Conservation (phyloP, 1,140 invertebrate genomes). For the Araneus ventricosus region DNA sequence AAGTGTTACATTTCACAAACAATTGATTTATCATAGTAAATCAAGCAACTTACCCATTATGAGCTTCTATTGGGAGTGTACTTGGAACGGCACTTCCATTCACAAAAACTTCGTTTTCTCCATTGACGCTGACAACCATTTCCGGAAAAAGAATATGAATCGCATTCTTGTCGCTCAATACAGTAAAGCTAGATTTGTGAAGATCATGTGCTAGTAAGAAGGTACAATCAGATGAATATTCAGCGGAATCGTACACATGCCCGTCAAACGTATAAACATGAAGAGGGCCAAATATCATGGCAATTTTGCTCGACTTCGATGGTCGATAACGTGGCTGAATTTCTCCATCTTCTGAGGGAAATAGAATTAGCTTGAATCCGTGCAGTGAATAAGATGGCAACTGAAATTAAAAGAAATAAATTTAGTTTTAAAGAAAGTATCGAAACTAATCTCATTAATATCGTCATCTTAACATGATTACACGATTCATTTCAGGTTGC, state of each 20-base stretch:
- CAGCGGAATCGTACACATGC: conserved; percentile 25
- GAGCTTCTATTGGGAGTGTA: conserved; percentile 38
- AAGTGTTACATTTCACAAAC: background rate
- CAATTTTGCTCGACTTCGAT: conserved; percentile 30
- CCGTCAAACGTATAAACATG: conserved; percentile 72
- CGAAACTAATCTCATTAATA: no score
- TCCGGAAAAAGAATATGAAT: conserved; percentile 72
- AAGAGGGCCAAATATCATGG: conserved; percentile 60
- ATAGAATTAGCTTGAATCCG: background rate
- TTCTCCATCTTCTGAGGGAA: background rate
- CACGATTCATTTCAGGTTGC: no score
- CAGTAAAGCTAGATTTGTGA: conserved; percentile 28
- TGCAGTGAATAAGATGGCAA: background rate
- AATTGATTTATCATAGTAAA: background rate
- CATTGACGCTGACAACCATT: conserved; percentile 49
- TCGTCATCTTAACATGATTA: no score
- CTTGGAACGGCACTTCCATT: conserved; percentile 54
- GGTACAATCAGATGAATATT: conserved; percentile 47
- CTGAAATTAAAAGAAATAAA: background rate
- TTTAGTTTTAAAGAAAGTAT: no score
- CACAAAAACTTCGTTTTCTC: conserved; percentile 54
- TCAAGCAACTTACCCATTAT: conserved; percentile 57
- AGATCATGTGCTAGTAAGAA: conserved; percentile 68
- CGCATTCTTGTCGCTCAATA: conserved; percentile 19
- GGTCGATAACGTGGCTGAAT: background rate